Base-by-base conservation (phyloP, 1,140 invertebrate species). In the Trinorchestia longiramus region DNA sequence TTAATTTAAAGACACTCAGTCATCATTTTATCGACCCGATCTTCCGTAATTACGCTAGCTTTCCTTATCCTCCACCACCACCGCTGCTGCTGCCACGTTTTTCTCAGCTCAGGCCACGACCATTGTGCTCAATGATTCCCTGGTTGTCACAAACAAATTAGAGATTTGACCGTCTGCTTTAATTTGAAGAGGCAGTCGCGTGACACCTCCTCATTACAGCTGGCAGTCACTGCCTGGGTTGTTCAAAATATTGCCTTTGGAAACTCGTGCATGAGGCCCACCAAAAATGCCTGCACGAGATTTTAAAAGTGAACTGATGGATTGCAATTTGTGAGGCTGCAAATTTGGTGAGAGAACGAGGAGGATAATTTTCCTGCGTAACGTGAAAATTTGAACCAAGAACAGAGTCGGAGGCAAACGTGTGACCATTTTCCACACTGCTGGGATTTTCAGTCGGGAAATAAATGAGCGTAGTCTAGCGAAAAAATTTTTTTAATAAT, bases 131-230 rank as follows among this genome's bases (percentile, higher is more conserved):
- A 90, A 90, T 90, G 43, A 90, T 41, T 8, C 44, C 41, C 40
- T 47, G 43, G 43, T 47, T 94, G 92, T 94, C 92, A 45, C 92
- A 94, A 94, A 94, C 92, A 94, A 94, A 94, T 94, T 94, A 94
- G 44, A 44, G 92, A 94, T 94, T 94, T 94, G 43, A 94, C 41
- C 92, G 43, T 42, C 92, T n/a, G 44, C 92, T 94, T 94, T 94
- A 94, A 94, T 94, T 94, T 45, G 92, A 94, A 43, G 92, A 94
- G 92, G 43, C 43, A 94, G 43, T 94, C 43, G 92, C 92, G 43
- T 45, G 92, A 94, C 41, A n/a, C 43, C 40, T 43, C 19, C 43
- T 94, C 88, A 91, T 91, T 42, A 91, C 88, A 42, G 43, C 88
- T 11, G 28, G 62, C 62, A 77, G 62, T 23, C 62, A 28, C 62